A percentile compares a stretch with the other conserved stretches of the same genome.
phyloP scores from a whole-genome alignment of 2,113 vertebrate genomes.

The Recurvirostra avosetta region DNA sequence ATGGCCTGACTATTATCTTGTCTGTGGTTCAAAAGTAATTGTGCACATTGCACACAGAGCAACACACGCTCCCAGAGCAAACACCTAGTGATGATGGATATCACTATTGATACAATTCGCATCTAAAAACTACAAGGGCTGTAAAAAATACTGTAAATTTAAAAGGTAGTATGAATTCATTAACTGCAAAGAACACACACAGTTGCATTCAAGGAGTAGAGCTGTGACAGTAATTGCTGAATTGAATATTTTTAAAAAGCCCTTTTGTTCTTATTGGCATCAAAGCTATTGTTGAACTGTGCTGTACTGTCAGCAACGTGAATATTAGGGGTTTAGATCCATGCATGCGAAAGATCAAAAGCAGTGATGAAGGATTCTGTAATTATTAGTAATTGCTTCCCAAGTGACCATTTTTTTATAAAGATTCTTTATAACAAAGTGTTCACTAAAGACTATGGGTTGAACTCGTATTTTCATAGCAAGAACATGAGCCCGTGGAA shows the following conservation, averaged over 20 bases:
- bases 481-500: constrained; percentile 24
- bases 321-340: constrained; percentile 43
- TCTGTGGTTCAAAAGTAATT: constrained; percentile 52
- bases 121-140: neutral
- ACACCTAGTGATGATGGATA: neutral
- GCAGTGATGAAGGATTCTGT: constrained; percentile 63
- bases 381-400: constrained; percentile 75
- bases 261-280: constrained; percentile 65
- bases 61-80: neutral
- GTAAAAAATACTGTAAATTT: neutral
- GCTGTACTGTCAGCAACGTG: constrained; percentile 45
- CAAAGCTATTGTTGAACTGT: constrained; percentile 52
- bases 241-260: constrained; percentile 65
- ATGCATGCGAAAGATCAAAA: constrained; percentile 58
- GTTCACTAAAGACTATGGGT: constrained; percentile 18
- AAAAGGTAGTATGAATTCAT: constrained; percentile 29
- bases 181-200: constrained; percentile 49
- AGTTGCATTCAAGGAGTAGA: constrained; percentile 45
- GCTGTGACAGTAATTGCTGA: constrained; percentile 67
- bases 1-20: constrained; percentile 38
- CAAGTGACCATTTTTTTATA: constrained; percentile 68
- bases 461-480: constrained; percentile 56
- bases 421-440: constrained; percentile 46
- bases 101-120: neutral
- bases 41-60: neutral